Evolutionary conservation across 2,888 invertebrate species (phyloP), one percentile per base, ranked within the genome.

Genomic region (Eledona agricola): DNA sequence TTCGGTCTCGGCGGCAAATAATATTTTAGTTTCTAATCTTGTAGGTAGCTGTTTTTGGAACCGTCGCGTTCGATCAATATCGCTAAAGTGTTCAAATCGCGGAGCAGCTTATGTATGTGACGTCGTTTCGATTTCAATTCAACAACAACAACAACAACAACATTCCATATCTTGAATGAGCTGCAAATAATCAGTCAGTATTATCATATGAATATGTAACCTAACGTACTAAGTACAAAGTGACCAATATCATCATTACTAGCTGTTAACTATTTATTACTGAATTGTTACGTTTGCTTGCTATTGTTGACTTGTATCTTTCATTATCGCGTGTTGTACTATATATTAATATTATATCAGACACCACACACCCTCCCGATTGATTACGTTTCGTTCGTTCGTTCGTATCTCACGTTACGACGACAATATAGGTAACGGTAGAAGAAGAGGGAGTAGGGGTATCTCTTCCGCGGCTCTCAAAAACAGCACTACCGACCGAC

Each of bases 1-100:
- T 94, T 94, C 77, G 93, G 93, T 63, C 83, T 93, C 67, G 90
- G 90, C 71, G 87, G 87, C 34, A 77, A 77, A 75, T 77, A 76
- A 75, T 34, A 31, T 34, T 49, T 45, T 28, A 11, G 7, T 50
- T 45, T 37, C 35, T 31, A 32, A 12, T 16, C 12, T 7, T 43
- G 25, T 54, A 46, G 50, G 34, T 51, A 35, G 69, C 62, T 53
- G 60, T 50, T 64, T 63, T 66, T 62, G 64, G 62, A 60, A 63
- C 59, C 59, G 57, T 57, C 37, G 22, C 11, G 16, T n/a, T n/a
- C n/a, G n/a, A n/a, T n/a, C n/a, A 23, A 58, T 61, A 56, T 62
- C 57, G 56, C 52, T 62, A 64, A 66, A 63, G 66, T 69, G 67
- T 69, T 69, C 66, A 67, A 60, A 53, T 53, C 20, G 49, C 35